phyloP scores from a whole-genome alignment of 2,113 vertebrate species.

The Strix uralensis region DNA sequence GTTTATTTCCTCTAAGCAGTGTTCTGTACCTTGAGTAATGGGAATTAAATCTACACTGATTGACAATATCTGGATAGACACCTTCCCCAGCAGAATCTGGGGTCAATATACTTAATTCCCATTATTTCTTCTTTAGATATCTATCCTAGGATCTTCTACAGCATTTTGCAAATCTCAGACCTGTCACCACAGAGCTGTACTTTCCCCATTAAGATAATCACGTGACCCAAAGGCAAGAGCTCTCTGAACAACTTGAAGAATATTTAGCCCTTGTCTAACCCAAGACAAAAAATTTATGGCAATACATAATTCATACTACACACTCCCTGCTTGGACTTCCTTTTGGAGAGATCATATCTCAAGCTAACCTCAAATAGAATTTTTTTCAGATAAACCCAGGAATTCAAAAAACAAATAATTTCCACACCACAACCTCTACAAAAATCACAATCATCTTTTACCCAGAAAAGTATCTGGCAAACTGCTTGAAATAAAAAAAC shows the following conservation, averaged over 20 bases:
- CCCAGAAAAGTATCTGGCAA: neutral
- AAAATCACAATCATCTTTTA: neutral
- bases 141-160: neutral
- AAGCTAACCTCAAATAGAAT: neutral
- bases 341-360: neutral
- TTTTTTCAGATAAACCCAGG: neutral
- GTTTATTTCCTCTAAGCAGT: neutral
- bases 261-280: neutral
- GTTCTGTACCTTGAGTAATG: neutral
- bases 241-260: neutral
- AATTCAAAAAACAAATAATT: neutral
- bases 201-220: neutral
- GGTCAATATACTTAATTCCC: conserved; percentile 12
- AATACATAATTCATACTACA: neutral
- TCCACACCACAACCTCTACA: neutral
- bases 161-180: neutral
- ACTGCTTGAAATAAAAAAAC: neutral
- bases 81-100: conserved; percentile 16
- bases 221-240: neutral
- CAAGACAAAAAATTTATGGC: neutral
- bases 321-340: neutral
- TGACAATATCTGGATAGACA: conserved; percentile 53
- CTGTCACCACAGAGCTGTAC: neutral
- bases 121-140: neutral
- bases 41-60: conserved; percentile 2